phyloP scores from a whole-genome alignment of 2,888 invertebrate genomes.

The Noctuana brunneofusca region DNA sequence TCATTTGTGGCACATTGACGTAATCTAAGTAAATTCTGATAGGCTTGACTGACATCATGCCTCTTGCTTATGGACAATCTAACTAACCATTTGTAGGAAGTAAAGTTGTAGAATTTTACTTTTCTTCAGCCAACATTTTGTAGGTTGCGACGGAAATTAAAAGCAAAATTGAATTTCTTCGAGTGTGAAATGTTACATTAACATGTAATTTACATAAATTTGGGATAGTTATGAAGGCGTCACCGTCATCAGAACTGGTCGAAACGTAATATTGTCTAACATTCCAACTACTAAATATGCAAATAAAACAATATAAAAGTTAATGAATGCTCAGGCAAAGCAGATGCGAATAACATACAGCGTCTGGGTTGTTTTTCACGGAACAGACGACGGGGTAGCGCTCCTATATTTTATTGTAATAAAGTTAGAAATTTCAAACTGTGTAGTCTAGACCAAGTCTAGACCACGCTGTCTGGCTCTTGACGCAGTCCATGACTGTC shows the following conservation, averaged over 20 bases:
- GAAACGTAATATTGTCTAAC: slow-evolving; percentile 5
- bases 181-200: slow-evolving; percentile 5
- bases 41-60: slow-evolving; percentile 33
- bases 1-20: slow-evolving; percentile 28
- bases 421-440: slow-evolving; percentile 41
- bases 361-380: not conserved
- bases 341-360: slow-evolving; percentile 11
- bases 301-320: slow-evolving; percentile 12
- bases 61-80: not conserved
- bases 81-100: not conserved
- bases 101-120: not conserved
- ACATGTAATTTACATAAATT: slow-evolving; percentile 18
- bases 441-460: slow-evolving; percentile 72
- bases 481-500: slow-evolving; percentile 45
- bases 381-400: not conserved
- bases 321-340: slow-evolving; percentile 6
- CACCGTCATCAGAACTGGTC: not conserved
- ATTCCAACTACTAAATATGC: slow-evolving; percentile 16
- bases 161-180: not conserved
- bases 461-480: slow-evolving; percentile 52
- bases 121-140: not conserved
- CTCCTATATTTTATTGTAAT: slow-evolving; percentile 46
- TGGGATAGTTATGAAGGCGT: slow-evolving; percentile 3
- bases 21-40: slow-evolving; percentile 35
- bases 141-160: slow-evolving; percentile 9